Evolutionary conservation across 1,140 invertebrate genomes (phyloP).

Genomic region (Drosophila nigrodunni): DNA sequence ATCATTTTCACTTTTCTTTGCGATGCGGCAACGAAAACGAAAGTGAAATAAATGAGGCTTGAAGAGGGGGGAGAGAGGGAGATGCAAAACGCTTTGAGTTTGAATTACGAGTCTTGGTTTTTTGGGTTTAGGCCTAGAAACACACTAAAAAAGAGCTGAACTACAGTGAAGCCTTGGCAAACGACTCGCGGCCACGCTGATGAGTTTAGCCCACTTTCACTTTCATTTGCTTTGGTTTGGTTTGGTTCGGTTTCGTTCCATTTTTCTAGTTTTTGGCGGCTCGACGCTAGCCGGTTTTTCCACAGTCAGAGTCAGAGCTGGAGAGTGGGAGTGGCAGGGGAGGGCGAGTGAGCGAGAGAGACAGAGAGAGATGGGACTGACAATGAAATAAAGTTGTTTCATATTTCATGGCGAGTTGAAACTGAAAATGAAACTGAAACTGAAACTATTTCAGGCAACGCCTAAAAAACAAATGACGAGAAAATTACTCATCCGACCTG

Average conservation of each 20-base stretch:
- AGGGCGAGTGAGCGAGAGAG: not conserved
- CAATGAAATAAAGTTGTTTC: conserved; percentile 80
- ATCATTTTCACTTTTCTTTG: conserved; percentile 54
- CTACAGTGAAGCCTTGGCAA: conserved; percentile 26
- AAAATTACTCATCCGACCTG: conserved; percentile 55
- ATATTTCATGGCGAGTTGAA: conserved; percentile 71
- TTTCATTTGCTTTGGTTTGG: conserved; percentile 61
- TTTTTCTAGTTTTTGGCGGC: conserved; percentile 54
- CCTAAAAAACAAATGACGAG: conserved; percentile 29
- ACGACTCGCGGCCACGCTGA: conserved; percentile 57
- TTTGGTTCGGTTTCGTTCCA: conserved; percentile 46
- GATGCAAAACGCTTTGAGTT: conserved; percentile 7
- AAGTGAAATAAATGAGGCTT: conserved; percentile 39
- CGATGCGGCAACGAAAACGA: conserved; percentile 50
- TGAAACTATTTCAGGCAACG: conserved; percentile 38
- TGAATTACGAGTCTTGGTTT: conserved; percentile 16
- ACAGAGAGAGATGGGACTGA: conserved; percentile 39
- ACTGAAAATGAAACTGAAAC: conserved; percentile 50
- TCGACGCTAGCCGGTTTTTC: conserved; percentile 64
- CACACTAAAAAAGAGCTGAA: conserved; percentile 13
- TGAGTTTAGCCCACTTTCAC: conserved; percentile 81
- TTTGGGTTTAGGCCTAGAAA: conserved; percentile 37
- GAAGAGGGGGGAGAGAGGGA: conserved; percentile 3
- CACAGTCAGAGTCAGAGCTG: conserved; percentile 6
- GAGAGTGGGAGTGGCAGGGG: not conserved